Conservation (phyloP, 2,888 invertebrate species). For the Epicampocera succincta region DNA sequence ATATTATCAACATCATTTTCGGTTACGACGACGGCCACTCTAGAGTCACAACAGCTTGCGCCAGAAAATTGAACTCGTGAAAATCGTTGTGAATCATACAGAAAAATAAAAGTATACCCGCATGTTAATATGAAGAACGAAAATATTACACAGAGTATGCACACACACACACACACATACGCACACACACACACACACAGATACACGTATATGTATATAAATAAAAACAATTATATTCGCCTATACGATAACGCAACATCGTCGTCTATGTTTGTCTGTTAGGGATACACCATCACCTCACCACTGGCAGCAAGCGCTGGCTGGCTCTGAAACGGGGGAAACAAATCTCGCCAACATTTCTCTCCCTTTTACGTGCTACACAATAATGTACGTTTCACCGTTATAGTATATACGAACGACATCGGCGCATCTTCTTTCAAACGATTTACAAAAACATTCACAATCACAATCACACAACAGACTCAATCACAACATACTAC, state of each 20-base stretch:
- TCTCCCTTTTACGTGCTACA: neutral
- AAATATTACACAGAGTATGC: constrained; percentile 54
- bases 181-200: constrained; percentile 1
- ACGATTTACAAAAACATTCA: constrained; percentile 50
- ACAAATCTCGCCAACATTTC: constrained; percentile 40
- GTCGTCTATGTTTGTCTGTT: constrained; percentile 63
- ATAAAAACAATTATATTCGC: constrained; percentile 40
- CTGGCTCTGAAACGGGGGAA: constrained; percentile 33
- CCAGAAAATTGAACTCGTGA: constrained; percentile 69
- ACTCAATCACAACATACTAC: constrained; percentile 30
- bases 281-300: constrained; percentile 55
- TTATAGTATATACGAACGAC: constrained; percentile 37
- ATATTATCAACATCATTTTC: constrained; percentile 46
- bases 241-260: constrained; percentile 55
- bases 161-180: constrained; percentile 14
- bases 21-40: constrained; percentile 60
- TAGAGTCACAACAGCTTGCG: constrained; percentile 68
- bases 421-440: constrained; percentile 62
- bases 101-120: constrained; percentile 65
- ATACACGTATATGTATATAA: neutral
- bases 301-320: constrained; percentile 24
- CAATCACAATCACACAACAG: constrained; percentile 26
- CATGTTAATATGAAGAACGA: constrained; percentile 60
- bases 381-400: no score
- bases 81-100: constrained; percentile 67